Base-by-base conservation (phyloP, 2,888 invertebrate genomes). In the Cybosia mesomella region DNA sequence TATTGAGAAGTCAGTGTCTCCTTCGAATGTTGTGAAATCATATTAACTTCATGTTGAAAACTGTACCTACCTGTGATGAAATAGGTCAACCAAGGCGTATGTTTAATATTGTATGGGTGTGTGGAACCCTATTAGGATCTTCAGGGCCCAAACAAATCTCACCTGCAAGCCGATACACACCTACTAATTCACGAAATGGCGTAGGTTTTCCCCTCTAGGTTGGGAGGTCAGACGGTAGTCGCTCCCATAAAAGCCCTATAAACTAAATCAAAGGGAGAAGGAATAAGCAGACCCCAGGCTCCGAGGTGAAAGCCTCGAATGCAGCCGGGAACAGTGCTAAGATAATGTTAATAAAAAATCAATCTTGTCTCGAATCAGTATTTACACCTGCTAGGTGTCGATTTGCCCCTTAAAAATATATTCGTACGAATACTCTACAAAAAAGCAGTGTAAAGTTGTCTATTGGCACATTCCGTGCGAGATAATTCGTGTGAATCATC, bases 1-100 rank as follows among this genome's bases (percentile, higher is more conserved):
- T 76, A 55, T 71, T 70, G 58, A 71, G 66, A 69, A 64, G 66
- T 34, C 58, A 54, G 64, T 66, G 68, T 49, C 62, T 61, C 66
- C 53, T 53, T 39, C 61, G 43, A 54, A 32, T 53, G 70, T 55
- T 58, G 58, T 67, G 66, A 59, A 67, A 73, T 72, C 67, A 65
- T 68, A 60, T 57, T 58, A 54, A 55, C 64, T 53, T 58, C 57
- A 43, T n/a, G 39, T 49, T 55, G 62, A 22, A 34, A 62, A 53
- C 21, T 62, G 18, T 13, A 54, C 22, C 1, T 54, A 13, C 21
- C 32, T 32, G 39, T 43, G 18, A 49, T n/a, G n/a, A n/a, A 49
- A 49, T 49, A 43, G 43, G 43, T 43, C 43, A 49, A 18, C 49
- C 49, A n/a, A 49, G 9, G 49, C 49, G n/a, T 49, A 49, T 18